Evolutionary conservation across 2,113 vertebrate genomes (phyloP).

Genomic region (Etheostoma spectabile): DNA sequence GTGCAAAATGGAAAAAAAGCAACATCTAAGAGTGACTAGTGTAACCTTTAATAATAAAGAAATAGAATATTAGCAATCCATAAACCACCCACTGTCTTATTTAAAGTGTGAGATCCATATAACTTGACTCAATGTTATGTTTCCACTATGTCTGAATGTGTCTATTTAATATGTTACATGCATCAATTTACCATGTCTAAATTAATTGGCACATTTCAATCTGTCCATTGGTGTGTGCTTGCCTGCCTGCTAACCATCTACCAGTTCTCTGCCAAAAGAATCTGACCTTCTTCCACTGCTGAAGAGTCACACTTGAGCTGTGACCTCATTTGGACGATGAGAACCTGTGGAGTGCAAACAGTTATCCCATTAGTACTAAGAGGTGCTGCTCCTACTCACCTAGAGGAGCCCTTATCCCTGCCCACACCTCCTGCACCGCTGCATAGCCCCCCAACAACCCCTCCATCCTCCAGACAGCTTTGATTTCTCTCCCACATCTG

Average conservation of each 20-base stretch:
- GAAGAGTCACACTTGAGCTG: constrained; percentile 94
- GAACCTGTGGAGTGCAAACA: constrained; percentile 94
- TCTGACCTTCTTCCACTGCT: constrained; percentile 85
- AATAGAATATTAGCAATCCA: no score
- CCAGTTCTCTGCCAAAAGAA: constrained; percentile 56
- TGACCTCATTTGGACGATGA: constrained; percentile 92
- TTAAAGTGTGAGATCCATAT: background rate
- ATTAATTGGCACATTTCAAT: background rate
- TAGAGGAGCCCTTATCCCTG: constrained; percentile 86
- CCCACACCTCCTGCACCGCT: constrained; percentile 78
- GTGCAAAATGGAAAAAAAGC: no score
- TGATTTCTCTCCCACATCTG: constrained; percentile 90
- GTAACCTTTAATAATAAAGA: no score
- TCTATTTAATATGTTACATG: background rate
- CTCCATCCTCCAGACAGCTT: constrained; percentile 72
- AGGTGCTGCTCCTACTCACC: constrained; percentile 87
- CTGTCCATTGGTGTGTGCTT: background rate
- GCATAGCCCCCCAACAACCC: background rate
- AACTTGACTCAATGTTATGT: background rate
- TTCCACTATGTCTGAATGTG: background rate
- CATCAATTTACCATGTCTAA: background rate
- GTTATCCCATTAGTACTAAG: constrained; percentile 95
- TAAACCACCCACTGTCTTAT: background rate
- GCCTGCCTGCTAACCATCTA: constrained; percentile 10
- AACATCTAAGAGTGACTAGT: no score